phyloP scores from a whole-genome alignment of 2,888 invertebrate species.

The Orthosia gothica region DNA sequence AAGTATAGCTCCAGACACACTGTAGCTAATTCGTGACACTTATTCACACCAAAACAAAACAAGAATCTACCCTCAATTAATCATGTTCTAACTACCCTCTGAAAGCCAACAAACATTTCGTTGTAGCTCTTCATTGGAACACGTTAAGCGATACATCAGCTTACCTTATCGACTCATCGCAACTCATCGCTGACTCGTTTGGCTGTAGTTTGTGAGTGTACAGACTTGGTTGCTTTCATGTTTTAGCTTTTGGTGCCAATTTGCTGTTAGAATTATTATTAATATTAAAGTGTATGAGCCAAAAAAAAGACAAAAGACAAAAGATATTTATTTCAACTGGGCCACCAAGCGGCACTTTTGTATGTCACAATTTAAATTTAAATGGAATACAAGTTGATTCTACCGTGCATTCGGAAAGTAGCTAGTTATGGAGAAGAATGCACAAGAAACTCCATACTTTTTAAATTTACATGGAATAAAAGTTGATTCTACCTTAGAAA shows the following conservation, averaged over 20 bases:
- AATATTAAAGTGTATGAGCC: no score
- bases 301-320: no score
- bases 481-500: no score
- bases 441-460: no score
- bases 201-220: conserved; percentile 63
- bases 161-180: conserved; percentile 75
- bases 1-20: not conserved
- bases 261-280: not conserved
- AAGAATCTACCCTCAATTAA: conserved; percentile 20
- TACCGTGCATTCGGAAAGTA: no score
- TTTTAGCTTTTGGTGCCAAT: not conserved
- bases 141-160: conserved; percentile 61
- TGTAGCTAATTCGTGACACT: not conserved
- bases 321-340: no score
- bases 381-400: no score
- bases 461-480: no score
- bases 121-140: conserved; percentile 51
- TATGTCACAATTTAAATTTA: no score
- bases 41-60: not conserved
- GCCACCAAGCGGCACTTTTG: no score
- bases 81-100: conserved; percentile 21
- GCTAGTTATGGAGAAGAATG: no score
- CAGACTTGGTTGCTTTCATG: conserved; percentile 39
- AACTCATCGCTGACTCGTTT: conserved; percentile 70
- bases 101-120: conserved; percentile 36